Base-by-base conservation (phyloP, 2,797 vertebrate genomes). In the Alosa sapidissima region DNA sequence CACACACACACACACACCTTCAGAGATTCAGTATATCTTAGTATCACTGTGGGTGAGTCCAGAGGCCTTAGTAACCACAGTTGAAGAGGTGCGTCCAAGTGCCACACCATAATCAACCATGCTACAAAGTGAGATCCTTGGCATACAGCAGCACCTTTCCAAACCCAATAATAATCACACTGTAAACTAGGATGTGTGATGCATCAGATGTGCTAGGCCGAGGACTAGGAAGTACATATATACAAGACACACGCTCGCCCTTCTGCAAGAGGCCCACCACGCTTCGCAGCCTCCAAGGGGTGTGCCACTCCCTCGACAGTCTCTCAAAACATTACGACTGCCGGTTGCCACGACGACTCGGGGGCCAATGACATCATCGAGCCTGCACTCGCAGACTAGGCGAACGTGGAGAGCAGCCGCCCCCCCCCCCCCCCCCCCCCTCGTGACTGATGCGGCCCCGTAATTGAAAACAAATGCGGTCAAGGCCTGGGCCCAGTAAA, bases 291-390 rank as follows among this genome's bases (percentile, higher is more conserved):
- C 47, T 84, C 87, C 11, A 28, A 82, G 65, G 83, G 87, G 86
- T 65, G 48, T 78, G 78, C 81, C 81, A 52, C 85, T 87, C 65
- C 49, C 84, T 62, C 7, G 81, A 85, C 2, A 5, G 36, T 49
- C 86, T 86, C 88, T 83, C 36, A 65, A 81, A 55, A 84, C 84
- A 87, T 48, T 83, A 36, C 82, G 83, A 81, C 87, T 87, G 85
- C 84, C 85, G 87, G 81, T 83, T 87, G 83, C 33, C 65, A 78
- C 82, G 83, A 86, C 0, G 72, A 78, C 72, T 47, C 72, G 19
- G 5, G 41, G 72, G 45, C 36, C 41, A 19, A 81, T 87, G 86
- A 88, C 84, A 78, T 88, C 87, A 87, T 28, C 9, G 5, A 65
- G 21, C 52, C 51, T 84, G 85, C 81, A 81, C 82, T 85, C 33